Evolutionary conservation across 2,888 invertebrate genomes (phyloP).

Genomic region (Drosophila incognita): DNA sequence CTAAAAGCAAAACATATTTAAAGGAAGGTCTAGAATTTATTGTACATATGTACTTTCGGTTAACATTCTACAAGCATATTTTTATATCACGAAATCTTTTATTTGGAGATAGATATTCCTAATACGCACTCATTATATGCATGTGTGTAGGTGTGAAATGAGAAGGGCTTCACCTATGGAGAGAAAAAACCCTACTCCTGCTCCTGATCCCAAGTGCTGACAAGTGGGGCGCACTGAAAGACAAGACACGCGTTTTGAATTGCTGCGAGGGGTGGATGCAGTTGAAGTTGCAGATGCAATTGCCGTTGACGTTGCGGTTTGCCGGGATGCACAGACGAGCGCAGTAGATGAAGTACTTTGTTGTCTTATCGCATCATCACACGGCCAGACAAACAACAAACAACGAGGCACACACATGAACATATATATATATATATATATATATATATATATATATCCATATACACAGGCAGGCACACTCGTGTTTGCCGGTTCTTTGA

Average conservation of each 20-base stretch:
- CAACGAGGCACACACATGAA: constrained; percentile 26
- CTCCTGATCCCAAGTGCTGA: constrained; percentile 28
- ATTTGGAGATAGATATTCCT: neutral
- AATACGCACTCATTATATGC: neutral
- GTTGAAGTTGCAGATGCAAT: constrained; percentile 41
- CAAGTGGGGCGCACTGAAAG: constrained; percentile 51
- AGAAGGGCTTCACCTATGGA: constrained; percentile 36
- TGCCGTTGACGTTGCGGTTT: constrained; percentile 37
- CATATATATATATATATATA: constrained; percentile 6
- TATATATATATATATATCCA: neutral
- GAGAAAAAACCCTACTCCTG: neutral
- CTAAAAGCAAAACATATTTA: neutral
- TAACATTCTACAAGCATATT: neutral
- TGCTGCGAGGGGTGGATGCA: constrained; percentile 30
- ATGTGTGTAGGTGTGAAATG: constrained; percentile 47
- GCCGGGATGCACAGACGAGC: constrained; percentile 14
- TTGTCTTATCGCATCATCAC: constrained; percentile 68
- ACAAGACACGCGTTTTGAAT: constrained; percentile 59
- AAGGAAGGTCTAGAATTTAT: neutral
- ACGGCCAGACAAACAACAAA: constrained; percentile 51
- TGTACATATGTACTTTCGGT: neutral
- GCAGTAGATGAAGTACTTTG: constrained; percentile 29
- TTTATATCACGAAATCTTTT: neutral
- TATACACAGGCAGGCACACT: constrained; percentile 6
- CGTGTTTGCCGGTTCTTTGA: constrained; percentile 53